A percentile compares a stretch with the other conserved stretches of the same genome.
Conservation (phyloP, 2,113 vertebrate genomes). For the Pollachius pollachius region DNA sequence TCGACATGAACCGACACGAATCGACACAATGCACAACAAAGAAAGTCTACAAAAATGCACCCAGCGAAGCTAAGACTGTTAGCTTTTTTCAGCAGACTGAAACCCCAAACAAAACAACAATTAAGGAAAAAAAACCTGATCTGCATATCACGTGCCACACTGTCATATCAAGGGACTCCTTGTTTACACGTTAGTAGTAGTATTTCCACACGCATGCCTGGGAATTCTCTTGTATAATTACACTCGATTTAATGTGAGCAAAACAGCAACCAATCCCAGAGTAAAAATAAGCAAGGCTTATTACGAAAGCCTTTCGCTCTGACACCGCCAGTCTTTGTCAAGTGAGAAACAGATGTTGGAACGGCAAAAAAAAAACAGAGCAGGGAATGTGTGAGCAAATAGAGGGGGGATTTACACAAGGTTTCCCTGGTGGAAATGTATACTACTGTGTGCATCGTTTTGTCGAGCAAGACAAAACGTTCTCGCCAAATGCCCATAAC, state of each 20-base stretch:
- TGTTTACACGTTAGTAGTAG: conserved; percentile 21
- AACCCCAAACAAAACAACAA: conserved; percentile 7
- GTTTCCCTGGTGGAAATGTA: conserved; percentile 3
- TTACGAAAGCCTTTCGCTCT: conserved; percentile 44
- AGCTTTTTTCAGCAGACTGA: background rate
- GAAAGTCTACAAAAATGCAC: background rate
- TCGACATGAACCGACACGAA: too few relatives aligned
- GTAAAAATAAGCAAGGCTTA: conserved; percentile 29
- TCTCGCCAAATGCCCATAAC: conserved; percentile 36
- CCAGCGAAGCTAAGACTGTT: background rate
- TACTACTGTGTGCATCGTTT: conserved; percentile 4
- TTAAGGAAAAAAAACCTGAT: too few relatives aligned
- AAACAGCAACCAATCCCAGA: conserved; percentile 41
- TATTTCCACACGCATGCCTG: conserved; percentile 40
- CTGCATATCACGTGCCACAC: conserved; percentile 10
- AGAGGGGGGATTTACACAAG: conserved; percentile 1
- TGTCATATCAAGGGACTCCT: conserved; percentile 25
- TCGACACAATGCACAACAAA: background rate
- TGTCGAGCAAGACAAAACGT: background rate
- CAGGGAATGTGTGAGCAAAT: conserved; percentile 32
- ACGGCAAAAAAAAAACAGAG: conserved; percentile 22
- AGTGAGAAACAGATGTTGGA: conserved; percentile 57
- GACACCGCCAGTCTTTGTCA: conserved; percentile 32
- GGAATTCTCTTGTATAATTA: conserved; percentile 50
- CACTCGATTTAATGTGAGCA: conserved; percentile 41